Percentiles rank a stretch among this genome's conserved stretches.
phyloP scores from a whole-genome alignment of 2,797 vertebrate species.

The Crocidura indochinensis region DNA sequence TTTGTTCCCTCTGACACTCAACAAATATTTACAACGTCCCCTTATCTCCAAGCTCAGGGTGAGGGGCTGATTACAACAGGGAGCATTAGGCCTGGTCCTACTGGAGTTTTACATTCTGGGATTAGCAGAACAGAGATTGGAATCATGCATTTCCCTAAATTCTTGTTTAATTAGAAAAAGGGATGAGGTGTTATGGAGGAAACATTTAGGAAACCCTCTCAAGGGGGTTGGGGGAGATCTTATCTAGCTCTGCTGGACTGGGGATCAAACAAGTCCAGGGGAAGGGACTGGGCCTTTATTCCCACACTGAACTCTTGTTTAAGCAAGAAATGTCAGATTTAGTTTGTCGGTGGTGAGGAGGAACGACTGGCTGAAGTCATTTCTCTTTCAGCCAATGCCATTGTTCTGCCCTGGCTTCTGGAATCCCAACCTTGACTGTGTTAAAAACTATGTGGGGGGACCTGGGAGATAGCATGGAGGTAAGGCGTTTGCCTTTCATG shows the following conservation, averaged over 20 bases:
- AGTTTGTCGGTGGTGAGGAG: neutral
- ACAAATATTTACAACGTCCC: slow-evolving; percentile 38
- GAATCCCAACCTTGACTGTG: neutral
- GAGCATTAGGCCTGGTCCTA: neutral
- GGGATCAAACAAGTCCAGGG: neutral
- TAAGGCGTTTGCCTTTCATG: no score
- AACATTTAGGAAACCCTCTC: neutral
- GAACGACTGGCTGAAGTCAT: slow-evolving; percentile 18
- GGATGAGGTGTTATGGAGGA: neutral
- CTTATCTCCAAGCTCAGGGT: neutral
- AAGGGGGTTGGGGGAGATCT: neutral
- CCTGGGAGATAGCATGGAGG: no score
- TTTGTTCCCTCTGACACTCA: slow-evolving; percentile 31
- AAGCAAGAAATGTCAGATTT: neutral
- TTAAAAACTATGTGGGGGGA: neutral
- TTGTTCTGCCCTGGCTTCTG: neutral
- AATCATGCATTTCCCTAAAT: neutral
- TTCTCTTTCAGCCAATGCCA: neutral
- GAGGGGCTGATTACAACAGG: neutral
- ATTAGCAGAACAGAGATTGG: neutral
- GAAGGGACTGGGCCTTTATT: neutral
- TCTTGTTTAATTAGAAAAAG: neutral
- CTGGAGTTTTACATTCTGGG: neutral
- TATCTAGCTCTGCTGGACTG: neutral
- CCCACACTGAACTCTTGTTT: neutral